phyloP scores from a whole-genome alignment of 2,888 invertebrate species.

The Aleiodes leptofemur region DNA sequence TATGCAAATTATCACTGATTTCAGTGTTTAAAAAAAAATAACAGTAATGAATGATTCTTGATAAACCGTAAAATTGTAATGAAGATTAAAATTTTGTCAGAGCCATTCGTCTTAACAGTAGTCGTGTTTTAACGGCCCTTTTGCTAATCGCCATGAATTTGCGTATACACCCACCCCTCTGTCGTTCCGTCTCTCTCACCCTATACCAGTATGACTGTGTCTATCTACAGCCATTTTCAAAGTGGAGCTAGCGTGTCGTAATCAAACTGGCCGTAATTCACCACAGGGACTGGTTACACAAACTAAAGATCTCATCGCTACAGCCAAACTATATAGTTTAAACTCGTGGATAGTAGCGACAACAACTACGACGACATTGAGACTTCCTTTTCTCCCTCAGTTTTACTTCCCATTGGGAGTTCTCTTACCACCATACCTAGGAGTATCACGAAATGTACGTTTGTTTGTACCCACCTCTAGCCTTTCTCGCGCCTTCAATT shows the following conservation, averaged over 20 bases:
- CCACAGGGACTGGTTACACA: conserved; percentile 46
- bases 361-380: conserved; percentile 39
- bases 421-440: conserved; percentile 24
- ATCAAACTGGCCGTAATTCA: conserved; percentile 49
- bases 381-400: conserved; percentile 37
- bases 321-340: conserved; percentile 17
- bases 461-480: conserved; percentile 22
- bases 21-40: not conserved
- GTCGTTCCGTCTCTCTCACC: too few relatives aligned
- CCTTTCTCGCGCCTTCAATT: conserved; percentile 41
- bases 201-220: not conserved
- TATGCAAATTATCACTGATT: not conserved
- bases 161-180: conserved; percentile 28
- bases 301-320: conserved; percentile 53
- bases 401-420: conserved; percentile 7
- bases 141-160: conserved; percentile 44
- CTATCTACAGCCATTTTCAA: conserved; percentile 39
- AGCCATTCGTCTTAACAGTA: conserved; percentile 42
- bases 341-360: conserved; percentile 22
- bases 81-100: conserved; percentile 32
- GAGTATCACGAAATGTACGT: conserved; percentile 41
- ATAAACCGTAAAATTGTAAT: conserved; percentile 21
- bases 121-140: conserved; percentile 38
- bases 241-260: conserved; percentile 50
- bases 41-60: not conserved